phyloP scores from a whole-genome alignment of 2,888 invertebrate genomes.

The Toxonevra muliebris region DNA sequence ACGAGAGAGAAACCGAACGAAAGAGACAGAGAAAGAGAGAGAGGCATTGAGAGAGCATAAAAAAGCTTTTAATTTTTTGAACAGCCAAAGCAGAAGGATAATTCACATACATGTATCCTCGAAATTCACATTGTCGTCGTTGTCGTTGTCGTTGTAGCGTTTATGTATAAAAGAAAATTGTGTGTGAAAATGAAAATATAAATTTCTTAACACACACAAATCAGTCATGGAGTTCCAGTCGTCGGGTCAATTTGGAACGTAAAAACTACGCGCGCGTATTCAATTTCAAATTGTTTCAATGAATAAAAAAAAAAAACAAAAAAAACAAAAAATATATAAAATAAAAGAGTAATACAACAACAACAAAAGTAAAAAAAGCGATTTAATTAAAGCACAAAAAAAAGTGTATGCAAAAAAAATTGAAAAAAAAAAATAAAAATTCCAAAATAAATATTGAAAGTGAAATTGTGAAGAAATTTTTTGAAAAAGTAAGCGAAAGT shows the following conservation, averaged over 20 bases:
- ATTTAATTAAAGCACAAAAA: conserved; percentile 1
- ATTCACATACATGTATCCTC: conserved; percentile 12
- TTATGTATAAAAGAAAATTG: neutral
- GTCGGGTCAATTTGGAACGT: conserved; percentile 62
- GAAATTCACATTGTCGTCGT: conserved; percentile 18
- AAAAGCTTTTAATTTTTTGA: neutral
- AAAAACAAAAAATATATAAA: conserved; percentile 23
- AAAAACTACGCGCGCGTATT: conserved; percentile 47
- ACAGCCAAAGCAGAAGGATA: conserved; percentile 3
- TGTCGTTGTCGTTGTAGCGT: conserved; percentile 14
- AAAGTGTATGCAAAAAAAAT: conserved; percentile 18
- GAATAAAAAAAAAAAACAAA: conserved; percentile 20
- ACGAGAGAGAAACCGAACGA: too few species aligned
- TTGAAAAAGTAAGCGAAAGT: conserved; percentile 15
- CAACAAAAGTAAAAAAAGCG: conserved; percentile 16
- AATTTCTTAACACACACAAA: conserved; percentile 38
- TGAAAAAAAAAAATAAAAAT: conserved; percentile 21
- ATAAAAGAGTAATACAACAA: conserved; percentile 12
- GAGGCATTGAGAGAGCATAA: too few species aligned
- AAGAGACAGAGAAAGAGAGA: too few species aligned
- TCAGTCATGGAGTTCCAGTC: conserved; percentile 65
- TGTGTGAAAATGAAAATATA: neutral
- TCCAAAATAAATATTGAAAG: conserved; percentile 19
- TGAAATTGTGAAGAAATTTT: conserved; percentile 15
- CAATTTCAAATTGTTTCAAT: conserved; percentile 15